Conservation (phyloP, 2,797 vertebrate genomes). For the Echiichthys vipera region DNA sequence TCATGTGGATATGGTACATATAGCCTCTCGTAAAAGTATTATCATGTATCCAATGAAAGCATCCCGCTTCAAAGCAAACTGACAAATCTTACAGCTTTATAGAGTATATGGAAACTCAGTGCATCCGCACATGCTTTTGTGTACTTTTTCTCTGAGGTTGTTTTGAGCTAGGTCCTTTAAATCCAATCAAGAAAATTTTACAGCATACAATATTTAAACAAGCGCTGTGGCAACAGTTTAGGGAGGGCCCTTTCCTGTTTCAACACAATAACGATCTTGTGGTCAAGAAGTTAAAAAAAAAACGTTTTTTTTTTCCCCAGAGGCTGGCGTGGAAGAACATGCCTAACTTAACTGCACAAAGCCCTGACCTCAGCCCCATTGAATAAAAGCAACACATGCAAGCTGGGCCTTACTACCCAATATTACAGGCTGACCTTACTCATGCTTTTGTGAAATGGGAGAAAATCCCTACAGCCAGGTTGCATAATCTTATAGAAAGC, state of each 20-base stretch:
- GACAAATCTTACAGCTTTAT: background rate
- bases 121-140: background rate
- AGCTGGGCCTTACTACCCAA: background rate
- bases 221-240: constrained; percentile 18
- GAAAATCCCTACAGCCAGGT: background rate
- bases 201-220: too few relatives aligned
- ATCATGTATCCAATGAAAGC: background rate
- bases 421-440: background rate
- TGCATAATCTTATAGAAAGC: background rate
- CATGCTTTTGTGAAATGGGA: too few relatives aligned
- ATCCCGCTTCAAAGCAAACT: background rate
- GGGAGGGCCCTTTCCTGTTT: constrained; percentile 12
- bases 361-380: background rate
- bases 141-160: too few relatives aligned
- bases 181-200: too few relatives aligned
- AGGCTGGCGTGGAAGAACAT: background rate
- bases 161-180: background rate
- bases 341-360: background rate
- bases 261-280: background rate
- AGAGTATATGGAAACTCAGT: background rate
- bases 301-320: too few relatives aligned
- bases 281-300: too few relatives aligned
- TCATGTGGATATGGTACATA: background rate
- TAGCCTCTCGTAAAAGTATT: background rate
- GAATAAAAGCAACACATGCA: too few relatives aligned